Evolutionary conservation across 2,888 invertebrate species (phyloP).

Genomic region (Parelbella ahira): DNA sequence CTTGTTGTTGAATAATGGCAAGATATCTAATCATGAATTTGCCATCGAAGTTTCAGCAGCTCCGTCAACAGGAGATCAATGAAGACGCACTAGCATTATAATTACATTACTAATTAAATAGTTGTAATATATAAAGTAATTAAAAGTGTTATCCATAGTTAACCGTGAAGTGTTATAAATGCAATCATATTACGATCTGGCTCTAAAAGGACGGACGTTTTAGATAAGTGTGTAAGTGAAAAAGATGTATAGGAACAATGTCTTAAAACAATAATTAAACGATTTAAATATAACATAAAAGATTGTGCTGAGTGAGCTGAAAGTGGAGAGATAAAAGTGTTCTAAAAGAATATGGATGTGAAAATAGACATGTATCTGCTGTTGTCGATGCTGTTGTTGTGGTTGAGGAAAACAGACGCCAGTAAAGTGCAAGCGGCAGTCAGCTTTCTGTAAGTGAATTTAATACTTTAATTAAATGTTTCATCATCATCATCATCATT

Average conservation of each 20-base stretch:
- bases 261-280: conserved; percentile 4
- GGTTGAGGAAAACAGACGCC: conserved; percentile 39
- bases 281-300: not conserved
- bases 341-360: conserved; percentile 41
- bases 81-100: too few relatives aligned
- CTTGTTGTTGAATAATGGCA: too few relatives aligned
- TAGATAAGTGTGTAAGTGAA: conserved; percentile 1
- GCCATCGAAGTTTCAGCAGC: too few relatives aligned
- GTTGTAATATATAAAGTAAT: too few relatives aligned
- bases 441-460: conserved; percentile 63
- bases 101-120: too few relatives aligned
- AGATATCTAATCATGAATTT: too few relatives aligned
- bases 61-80: too few relatives aligned
- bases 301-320: conserved; percentile 15
- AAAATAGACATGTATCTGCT: conserved; percentile 37
- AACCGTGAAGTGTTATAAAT: conserved; percentile 13
- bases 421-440: conserved; percentile 66
- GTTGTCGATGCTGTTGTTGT: conserved; percentile 37
- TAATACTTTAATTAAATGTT: not conserved
- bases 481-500: too few relatives aligned
- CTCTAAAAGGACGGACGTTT: conserved; percentile 13
- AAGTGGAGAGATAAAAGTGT: too few relatives aligned
- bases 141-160: too few relatives aligned
- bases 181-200: not conserved
- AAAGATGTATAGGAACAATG: conserved; percentile 4